Percentiles rank a stretch among this genome's conserved stretches.
phyloP scores from a whole-genome alignment of 2,888 invertebrate genomes.

The Magallana nippona region DNA sequence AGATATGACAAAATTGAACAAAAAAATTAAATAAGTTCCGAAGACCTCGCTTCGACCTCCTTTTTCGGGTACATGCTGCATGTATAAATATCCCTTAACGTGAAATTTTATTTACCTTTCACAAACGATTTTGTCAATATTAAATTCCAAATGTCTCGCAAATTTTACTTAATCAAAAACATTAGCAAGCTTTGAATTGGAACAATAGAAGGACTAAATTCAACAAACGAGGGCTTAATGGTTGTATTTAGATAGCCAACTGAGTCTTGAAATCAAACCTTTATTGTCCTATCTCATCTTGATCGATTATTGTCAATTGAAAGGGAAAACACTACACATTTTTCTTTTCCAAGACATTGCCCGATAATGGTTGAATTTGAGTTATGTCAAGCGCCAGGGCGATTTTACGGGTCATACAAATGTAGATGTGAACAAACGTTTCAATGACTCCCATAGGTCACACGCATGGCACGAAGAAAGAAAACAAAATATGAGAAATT shows the following conservation, averaged over 20 bases:
- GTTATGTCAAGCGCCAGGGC: constrained; percentile 8
- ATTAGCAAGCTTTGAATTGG: background rate
- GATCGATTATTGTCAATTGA: constrained; percentile 34
- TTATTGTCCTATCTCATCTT: constrained; percentile 37
- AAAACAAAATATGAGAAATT: constrained; percentile 3
- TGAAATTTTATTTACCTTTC: background rate
- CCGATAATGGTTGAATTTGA: constrained; percentile 6
- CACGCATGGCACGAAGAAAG: constrained; percentile 33
- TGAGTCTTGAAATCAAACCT: constrained; percentile 29
- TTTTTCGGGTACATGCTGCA: no score
- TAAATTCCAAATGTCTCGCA: background rate
- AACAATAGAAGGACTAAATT: constrained; percentile 5
- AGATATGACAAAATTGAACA: no score
- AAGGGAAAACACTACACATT: constrained; percentile 40
- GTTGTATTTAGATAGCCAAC: constrained; percentile 34
- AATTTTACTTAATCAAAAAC: constrained; percentile 5
- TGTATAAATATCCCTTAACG: background rate
- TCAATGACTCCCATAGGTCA: constrained; percentile 28
- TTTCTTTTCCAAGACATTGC: background rate
- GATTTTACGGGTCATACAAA: constrained; percentile 21
- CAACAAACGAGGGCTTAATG: constrained; percentile 9
- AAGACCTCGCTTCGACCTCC: no score
- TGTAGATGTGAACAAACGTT: constrained; percentile 15
- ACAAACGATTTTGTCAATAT: background rate
- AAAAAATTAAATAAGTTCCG: no score